These are phyloP conservation scores for Plodia interpunctella DNA, from an alignment of 1,140 invertebrate species.

Conservation along the genomic window DNA sequence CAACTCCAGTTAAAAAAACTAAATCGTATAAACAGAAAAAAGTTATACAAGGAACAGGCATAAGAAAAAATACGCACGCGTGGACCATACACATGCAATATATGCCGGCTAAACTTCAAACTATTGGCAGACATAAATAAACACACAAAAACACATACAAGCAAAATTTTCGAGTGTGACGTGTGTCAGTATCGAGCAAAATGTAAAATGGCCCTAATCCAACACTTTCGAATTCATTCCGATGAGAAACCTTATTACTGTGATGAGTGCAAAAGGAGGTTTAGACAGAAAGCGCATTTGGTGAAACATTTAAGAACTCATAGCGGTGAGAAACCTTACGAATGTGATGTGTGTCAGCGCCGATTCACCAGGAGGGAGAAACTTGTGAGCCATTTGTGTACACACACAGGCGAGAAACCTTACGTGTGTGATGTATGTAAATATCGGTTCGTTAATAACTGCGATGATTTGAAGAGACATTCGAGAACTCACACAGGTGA, in stretches of 20 bases:
- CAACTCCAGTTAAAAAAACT: no score
- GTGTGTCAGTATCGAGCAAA: neutral
- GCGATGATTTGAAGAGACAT: neutral
- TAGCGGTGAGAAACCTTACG: constrained; percentile 19
- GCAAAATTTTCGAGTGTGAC: neutral
- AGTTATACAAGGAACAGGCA: neutral
- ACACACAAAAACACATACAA: neutral
- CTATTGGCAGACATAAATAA: neutral
- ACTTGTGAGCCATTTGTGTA: neutral
- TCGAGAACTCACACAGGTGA: neutral
- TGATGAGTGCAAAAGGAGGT: constrained; percentile 70
- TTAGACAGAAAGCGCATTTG: constrained; percentile 65
- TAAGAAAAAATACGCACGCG: neutral
- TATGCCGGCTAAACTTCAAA: neutral
- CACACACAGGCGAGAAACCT: constrained; percentile 1
- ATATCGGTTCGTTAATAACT: neutral
- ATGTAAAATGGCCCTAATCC: neutral
- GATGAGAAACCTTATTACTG: constrained; percentile 79
- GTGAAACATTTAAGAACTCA: constrained; percentile 40
- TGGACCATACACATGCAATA: neutral
- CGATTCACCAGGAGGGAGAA: neutral
- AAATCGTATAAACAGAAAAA: no score
- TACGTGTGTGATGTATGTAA: neutral
- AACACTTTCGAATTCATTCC: neutral
- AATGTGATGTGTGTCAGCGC: neutral